Base-by-base conservation (phyloP, 92 coral and sea anemone genomes). In the Blastomussa wellsi region DNA sequence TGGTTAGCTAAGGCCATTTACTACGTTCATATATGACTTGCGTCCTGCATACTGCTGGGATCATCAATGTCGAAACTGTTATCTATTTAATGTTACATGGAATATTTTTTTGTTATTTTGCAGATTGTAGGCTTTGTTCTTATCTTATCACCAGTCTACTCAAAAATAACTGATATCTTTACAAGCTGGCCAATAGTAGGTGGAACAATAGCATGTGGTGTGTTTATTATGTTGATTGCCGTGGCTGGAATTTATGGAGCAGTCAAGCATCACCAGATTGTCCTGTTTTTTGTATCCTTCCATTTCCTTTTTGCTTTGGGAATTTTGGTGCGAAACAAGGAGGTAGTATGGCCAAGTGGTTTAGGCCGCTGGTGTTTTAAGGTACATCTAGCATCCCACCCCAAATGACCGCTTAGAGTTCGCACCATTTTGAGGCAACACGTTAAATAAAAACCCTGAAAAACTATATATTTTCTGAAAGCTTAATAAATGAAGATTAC, bases 111-210 rank as follows among this genome's bases (percentile, higher is more conserved):
- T 31, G 13, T 77, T 76, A 51, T 80, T 85, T 90, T 85, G 19
- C 93, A 97, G 99, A 93, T 95, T 53, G 93, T 97, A 75, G 99
- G 99, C 29, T 90, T 97, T 51, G 87, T 90, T 72, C 93, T 97
- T 14, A 90, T 97, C 16, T 78, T 90, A 22, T 90, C 93, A 29
- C 99, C 99, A 35, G 91, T 88, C 4, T 95, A 91, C 74, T 88
- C 95, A 20, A 94, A 93, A 79, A 69, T 93, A 42, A 85, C 91
- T 70, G 77, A 93, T 24, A 47, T 93, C 0, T 93, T 97, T 78
- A 97, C 98, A 73, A 97, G 99, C 73, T 97, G 98, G 99, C 94
- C 99, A 19, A 95, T 97, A 76, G 92, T 95, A 73, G 99, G 99
- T 49, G 99, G 99, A 10, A 89, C 91, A 12, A 90, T 93, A 80